Evolutionary conservation across 2,113 vertebrate genomes (phyloP), one percentile per base, ranked within the genome.

Genomic region (Spea multiplicata): DNA sequence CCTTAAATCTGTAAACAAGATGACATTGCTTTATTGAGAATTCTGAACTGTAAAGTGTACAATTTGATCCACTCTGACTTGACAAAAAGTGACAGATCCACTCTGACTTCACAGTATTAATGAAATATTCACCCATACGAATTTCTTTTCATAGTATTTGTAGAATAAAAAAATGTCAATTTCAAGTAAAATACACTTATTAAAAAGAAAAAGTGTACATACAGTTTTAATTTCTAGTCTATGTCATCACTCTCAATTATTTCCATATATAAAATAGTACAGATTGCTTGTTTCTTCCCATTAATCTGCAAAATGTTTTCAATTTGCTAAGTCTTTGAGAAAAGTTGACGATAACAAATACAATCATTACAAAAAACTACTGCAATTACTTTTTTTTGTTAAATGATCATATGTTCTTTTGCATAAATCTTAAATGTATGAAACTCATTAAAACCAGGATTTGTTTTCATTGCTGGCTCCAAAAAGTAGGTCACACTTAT

Each of bases 281-380:
- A 62, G 72, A 74, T 65, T 74, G 73, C 59, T 7, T 74, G 50
- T 65, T 66, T 74, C 17, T 30, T 65, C n/a, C 47, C 7, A 52
- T 66, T 9, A 66, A 74, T 8, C 50, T 57, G 65, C 48, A 66
- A 46, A 66, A 64, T 64, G 65, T 74, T 48, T 74, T 74, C 47
- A 65, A 74, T 46, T 74, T 57, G 47, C 52, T 57, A 59, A 76
- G 17, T 68, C 44, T 17, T 14, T 44, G 4, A 17, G 44, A 48
- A 76, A n/a, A 68, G 2, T 2, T 45, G 12, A 14, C 44, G 46
- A 59, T 59, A 59, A 59, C 55, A 59, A 10, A 1, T 52, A 10
- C 50, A 52, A 10, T 52, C 9, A 52, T 7, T 52, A 59, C 8
- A 12, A 59, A 59, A 13, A 59, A 59, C 14, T 8, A 59, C 61